A percentile compares a stretch with the other conserved stretches of the same genome.
Conservation (phyloP, 92 coral and sea anemone species). For the Muricea muricata region DNA sequence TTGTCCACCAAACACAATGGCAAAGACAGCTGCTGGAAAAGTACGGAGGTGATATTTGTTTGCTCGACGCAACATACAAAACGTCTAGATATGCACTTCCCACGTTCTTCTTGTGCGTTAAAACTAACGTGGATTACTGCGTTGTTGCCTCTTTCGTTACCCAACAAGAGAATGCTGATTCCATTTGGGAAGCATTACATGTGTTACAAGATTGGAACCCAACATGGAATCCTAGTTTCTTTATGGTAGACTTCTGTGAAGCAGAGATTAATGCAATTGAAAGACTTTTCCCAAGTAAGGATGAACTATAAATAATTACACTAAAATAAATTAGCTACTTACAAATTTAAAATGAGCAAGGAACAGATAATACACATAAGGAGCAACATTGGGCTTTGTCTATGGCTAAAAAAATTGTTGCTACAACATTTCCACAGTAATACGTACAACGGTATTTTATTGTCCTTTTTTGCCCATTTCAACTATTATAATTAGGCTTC, state of each 20-base stretch:
- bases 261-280: constrained; percentile 65
- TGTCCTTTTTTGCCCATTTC: too few relatives aligned
- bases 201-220: constrained; percentile 56
- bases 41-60: constrained; percentile 57
- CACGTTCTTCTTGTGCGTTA: constrained; percentile 58
- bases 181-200: constrained; percentile 61
- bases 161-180: constrained; percentile 36
- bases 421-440: too few relatives aligned
- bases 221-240: constrained; percentile 55
- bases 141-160: constrained; percentile 57
- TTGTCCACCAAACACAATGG: constrained; percentile 66
- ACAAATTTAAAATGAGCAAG: too few relatives aligned
- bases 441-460: too few relatives aligned
- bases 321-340: not conserved
- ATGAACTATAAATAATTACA: too few relatives aligned
- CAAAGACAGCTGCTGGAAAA: constrained; percentile 45
- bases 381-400: too few relatives aligned
- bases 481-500: too few relatives aligned
- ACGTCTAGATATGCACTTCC: constrained; percentile 64
- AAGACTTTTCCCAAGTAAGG: constrained; percentile 51
- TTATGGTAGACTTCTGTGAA: constrained; percentile 56
- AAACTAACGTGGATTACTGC: constrained; percentile 65
- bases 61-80: constrained; percentile 66
- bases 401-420: too few relatives aligned
- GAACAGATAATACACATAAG: too few relatives aligned